Conservation (phyloP, 2,797 vertebrate genomes). For the Selene dorsalis region DNA sequence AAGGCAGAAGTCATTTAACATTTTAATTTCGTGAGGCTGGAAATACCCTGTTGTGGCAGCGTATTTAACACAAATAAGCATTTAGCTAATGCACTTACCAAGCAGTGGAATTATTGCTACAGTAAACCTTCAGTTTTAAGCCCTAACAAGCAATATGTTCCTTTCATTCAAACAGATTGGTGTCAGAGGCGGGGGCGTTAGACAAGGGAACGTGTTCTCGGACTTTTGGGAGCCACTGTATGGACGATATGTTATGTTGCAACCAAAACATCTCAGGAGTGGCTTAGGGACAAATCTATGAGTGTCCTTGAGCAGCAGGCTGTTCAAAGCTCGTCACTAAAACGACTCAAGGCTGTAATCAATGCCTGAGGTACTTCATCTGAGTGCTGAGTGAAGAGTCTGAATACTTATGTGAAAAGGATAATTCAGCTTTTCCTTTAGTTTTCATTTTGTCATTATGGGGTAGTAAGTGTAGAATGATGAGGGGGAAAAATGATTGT, state of each 20-base stretch:
- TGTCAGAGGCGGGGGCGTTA: too few species aligned
- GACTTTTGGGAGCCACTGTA: too few species aligned
- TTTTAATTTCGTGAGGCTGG: constrained; percentile 56
- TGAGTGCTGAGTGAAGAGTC: too few species aligned
- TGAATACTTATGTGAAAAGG: too few species aligned
- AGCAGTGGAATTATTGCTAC: constrained; percentile 34
- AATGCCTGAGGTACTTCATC: neutral
- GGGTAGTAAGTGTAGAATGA: too few species aligned
- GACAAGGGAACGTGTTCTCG: too few species aligned
- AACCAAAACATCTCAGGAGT: neutral
- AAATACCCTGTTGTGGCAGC: constrained; percentile 59
- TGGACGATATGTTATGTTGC: neutral
- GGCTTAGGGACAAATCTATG: neutral
- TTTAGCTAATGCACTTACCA: constrained; percentile 63
- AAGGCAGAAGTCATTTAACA: constrained; percentile 49
- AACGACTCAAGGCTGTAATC: neutral
- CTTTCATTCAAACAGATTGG: neutral
- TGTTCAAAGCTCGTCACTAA: neutral
- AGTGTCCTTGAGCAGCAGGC: neutral
- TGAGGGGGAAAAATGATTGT: too few species aligned
- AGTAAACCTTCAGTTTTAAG: constrained; percentile 18
- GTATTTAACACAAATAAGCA: constrained; percentile 58
- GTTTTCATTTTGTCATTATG: neutral
- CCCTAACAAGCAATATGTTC: neutral
- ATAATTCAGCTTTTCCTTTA: too few species aligned